Evolutionary conservation across 1,140 invertebrate species (phyloP), one percentile per base, ranked within the genome.

Genomic region (Phortica variegata): DNA sequence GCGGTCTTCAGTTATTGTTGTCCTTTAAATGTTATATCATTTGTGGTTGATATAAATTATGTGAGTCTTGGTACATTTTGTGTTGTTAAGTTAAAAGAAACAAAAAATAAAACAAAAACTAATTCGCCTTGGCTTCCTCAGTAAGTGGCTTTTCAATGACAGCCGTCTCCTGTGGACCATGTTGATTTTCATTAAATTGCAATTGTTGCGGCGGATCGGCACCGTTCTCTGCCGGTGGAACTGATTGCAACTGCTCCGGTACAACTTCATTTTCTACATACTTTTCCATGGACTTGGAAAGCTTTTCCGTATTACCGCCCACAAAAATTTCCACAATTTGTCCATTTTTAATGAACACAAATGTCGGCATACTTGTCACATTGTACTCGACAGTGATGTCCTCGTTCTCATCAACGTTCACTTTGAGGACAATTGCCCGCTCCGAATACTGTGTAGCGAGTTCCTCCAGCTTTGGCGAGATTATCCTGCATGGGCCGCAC

Each of bases 401-500:
- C 63, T 92, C 91, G 65, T 84, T 84, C 58, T 93, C 90, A 66
- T 97, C 93, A 1, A 97, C 91, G 76, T 96, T 91, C 12, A 93
- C 85, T 88, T 93, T 77, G 3, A 82, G 81, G 41, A 70, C 58
- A 34, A 73, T 41, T 0, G 52, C 61, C 72, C 77, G 56, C 0
- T 70, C 54, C 7, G 69, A 62, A 66, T 81, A 80, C 46, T 81
- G 79, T 0, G 58, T 60, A 4, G 84, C 80, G 29, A 88, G 66
- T 59, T 86, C 85, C 52, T 89, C 86, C 20, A 90, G 65, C 56
- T 85, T 87, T 3, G 95, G 95, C 2, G 85, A 84, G 71, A 97
- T 97, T 71, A 87, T 83, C 73, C 90, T 92, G 80, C 95, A 98
- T 1, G 95, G 95, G 0, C 93, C 93, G 77, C 90, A 92, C 90